These are phyloP conservation scores for Rhynchonycteris naso DNA, from an alignment of 2,797 vertebrate species.

Conservation along the genomic window DNA sequence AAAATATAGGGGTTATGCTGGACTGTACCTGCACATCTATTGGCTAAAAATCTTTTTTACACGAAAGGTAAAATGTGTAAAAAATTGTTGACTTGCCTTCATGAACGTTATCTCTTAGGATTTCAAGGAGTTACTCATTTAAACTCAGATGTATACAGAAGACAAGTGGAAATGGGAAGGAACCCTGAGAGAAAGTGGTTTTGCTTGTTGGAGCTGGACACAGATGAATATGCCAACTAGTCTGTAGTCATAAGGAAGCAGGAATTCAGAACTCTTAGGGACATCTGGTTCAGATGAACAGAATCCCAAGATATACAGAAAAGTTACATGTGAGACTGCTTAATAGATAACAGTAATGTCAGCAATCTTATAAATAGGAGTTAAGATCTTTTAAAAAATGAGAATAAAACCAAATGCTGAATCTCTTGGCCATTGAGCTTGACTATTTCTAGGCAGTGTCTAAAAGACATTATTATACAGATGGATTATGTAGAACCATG, in stretches of 20 bases:
- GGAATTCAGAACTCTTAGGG: neutral
- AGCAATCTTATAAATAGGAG: neutral
- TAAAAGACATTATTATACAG: neutral
- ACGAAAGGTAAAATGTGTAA: neutral
- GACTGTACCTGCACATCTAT: neutral
- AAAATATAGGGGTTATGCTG: neutral
- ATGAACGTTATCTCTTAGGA: neutral
- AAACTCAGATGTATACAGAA: neutral
- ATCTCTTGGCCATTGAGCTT: neutral
- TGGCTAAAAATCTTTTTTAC: neutral
- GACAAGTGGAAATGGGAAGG: neutral
- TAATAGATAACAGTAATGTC: neutral
- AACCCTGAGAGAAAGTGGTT: neutral
- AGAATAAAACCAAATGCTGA: neutral
- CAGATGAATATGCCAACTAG: neutral
- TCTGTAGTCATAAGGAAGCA: neutral
- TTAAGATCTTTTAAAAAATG: constrained; percentile 17
- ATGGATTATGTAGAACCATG: neutral
- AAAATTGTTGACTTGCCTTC: neutral
- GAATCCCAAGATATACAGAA: neutral
- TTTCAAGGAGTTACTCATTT: constrained; percentile 9
- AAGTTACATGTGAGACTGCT: neutral
- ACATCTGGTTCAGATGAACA: neutral
- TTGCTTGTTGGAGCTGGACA: neutral
- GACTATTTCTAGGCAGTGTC: neutral